These are phyloP conservation scores for Dendropsophus ebraccatus DNA, from an alignment of 2,113 vertebrate species.

Conservation along the genomic window DNA sequence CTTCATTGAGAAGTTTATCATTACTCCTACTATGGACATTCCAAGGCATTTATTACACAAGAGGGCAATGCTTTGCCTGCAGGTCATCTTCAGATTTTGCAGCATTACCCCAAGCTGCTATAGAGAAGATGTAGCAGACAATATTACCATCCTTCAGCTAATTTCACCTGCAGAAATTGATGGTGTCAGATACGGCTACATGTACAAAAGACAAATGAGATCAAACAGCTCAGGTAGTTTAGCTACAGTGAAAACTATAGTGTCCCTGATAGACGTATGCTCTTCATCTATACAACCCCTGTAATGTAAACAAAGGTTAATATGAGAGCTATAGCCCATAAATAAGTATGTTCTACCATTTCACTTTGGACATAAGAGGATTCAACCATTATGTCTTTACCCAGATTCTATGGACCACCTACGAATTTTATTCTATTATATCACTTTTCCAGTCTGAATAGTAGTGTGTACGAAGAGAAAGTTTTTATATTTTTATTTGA, in stretches of 20 bases:
- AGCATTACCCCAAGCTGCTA: constrained; percentile 56
- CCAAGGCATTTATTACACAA: constrained; percentile 90
- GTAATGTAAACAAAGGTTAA: background rate
- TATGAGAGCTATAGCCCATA: background rate
- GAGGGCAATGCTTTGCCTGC: constrained; percentile 83
- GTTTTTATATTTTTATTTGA: no score
- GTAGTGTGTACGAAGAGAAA: no score
- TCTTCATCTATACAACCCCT: background rate
- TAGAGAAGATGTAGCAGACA: constrained; percentile 43
- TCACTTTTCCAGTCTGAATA: no score
- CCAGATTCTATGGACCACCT: no score
- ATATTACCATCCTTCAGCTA: background rate
- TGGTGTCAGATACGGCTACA: background rate
- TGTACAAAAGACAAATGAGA: background rate
- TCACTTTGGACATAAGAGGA: background rate
- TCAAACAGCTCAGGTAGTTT: background rate
- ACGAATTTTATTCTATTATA: no score
- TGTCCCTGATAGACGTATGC: background rate
- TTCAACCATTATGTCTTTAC: no score
- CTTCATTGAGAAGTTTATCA: constrained; percentile 57
- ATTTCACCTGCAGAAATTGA: background rate
- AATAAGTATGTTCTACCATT: background rate
- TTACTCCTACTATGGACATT: constrained; percentile 88
- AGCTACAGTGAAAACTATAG: background rate
- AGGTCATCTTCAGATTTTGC: constrained; percentile 80